Percentiles rank a stretch among this genome's conserved stretches.
phyloP scores from a whole-genome alignment of 2,113 vertebrate genomes.

The Periophthalmodon schlosseri region DNA sequence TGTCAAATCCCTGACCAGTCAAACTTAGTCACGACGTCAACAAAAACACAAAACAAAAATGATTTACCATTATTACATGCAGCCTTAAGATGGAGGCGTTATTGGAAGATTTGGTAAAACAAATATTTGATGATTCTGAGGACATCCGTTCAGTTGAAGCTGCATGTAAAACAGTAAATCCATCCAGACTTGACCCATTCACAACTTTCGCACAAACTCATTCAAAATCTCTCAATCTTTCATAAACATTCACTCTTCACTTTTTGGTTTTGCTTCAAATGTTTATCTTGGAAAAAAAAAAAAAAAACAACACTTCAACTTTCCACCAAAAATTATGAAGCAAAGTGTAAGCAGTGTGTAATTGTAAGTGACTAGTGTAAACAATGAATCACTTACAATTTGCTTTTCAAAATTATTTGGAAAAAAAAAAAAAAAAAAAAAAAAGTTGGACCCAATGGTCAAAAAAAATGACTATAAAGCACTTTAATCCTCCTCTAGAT shows the following conservation, averaged over 20 bases:
- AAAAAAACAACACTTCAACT: background rate
- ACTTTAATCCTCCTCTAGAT: slow-evolving; percentile 34
- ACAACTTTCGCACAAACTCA: background rate
- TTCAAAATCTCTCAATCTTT: background rate
- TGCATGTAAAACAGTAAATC: slow-evolving; percentile 29
- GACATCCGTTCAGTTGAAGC: slow-evolving; percentile 11
- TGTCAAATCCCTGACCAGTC: slow-evolving; percentile 34
- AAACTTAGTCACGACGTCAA: slow-evolving; percentile 28
- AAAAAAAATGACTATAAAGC: slow-evolving; percentile 19
- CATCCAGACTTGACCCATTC: background rate
- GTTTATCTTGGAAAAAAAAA: slow-evolving; percentile 62
- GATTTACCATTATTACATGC: slow-evolving; percentile 20
- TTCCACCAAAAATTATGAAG: slow-evolving; percentile 35
- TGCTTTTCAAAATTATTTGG: slow-evolving; percentile 26
- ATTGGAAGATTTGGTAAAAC: background rate
- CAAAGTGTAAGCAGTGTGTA: slow-evolving; percentile 47
- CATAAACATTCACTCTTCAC: slow-evolving; percentile 25
- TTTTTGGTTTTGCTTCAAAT: slow-evolving; percentile 76
- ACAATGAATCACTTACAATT: slow-evolving; percentile 56
- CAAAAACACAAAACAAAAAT: slow-evolving; percentile 16
- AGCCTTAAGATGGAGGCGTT: slow-evolving; percentile 11
- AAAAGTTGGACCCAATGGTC: background rate
- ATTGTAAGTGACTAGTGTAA: slow-evolving; percentile 64
- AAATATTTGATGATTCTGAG: background rate
- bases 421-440: background rate